A percentile compares a stretch with the other conserved stretches of the same genome.
Evolutionary conservation across 2,797 vertebrate species (phyloP).

Genomic region (Cossypha dichroa): DNA sequence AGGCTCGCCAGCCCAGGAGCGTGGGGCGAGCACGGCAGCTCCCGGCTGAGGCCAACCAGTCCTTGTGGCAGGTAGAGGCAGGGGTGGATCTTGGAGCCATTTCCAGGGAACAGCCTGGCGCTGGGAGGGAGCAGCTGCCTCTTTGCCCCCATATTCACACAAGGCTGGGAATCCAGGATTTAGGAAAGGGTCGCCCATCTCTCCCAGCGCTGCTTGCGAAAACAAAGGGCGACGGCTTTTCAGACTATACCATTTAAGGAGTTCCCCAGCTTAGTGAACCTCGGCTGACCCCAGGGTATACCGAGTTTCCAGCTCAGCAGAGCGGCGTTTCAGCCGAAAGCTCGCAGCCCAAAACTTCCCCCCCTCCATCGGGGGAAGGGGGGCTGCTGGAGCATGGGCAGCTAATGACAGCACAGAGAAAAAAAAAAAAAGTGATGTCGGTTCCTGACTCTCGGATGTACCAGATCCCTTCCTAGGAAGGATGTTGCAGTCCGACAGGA

Average conservation of each 20-base stretch:
- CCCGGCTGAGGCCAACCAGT: not conserved
- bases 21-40: accelerated
- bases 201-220: accelerated
- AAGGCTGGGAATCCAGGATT: not conserved
- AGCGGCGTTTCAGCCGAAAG: not conserved
- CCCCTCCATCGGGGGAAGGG: not conserved
- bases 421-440: not conserved
- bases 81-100: not conserved
- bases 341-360: not conserved
- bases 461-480: not conserved
- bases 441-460: not conserved
- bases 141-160: not conserved
- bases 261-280: conserved; percentile 33
- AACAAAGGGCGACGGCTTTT: not conserved
- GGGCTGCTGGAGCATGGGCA: not conserved
- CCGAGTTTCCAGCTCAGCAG: not conserved
- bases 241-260: conserved; percentile 37
- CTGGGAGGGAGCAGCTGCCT: not conserved
- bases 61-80: not conserved
- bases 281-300: conserved; percentile 38
- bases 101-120: not conserved
- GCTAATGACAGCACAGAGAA: not conserved
- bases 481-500: not conserved
- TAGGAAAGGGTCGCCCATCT: not conserved
- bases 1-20: not conserved